Evolutionary conservation across 2,888 invertebrate genomes (phyloP), one percentile per base, ranked within the genome.

Genomic region (Chrysina gloriosa): DNA sequence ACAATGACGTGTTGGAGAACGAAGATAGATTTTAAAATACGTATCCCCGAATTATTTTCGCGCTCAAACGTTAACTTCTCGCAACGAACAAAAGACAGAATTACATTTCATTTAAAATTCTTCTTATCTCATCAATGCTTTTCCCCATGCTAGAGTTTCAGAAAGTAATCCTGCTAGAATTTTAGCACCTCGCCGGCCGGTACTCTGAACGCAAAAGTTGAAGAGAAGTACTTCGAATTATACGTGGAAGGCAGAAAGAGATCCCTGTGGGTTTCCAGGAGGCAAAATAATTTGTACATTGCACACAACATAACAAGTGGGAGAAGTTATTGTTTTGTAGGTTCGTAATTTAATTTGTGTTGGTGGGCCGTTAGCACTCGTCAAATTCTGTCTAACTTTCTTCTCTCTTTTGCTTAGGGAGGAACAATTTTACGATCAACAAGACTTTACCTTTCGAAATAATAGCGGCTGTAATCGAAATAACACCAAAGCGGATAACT

Each of bases 371-470:
- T 61, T 61, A 42, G 27, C 58, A 16, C 25, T 42, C 58, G 29
- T 58, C 58, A 42, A 58, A 58, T 58, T 58, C 58, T 25, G 56
- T 58, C 14, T 58, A 58, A 58, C 39, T 58, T 39, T 42, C 42
- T 2, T 45, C 19, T n/a, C n/a, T n/a, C n/a, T 6, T 21, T 21
- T 7, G 45, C 45, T 45, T 19, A 19, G 9, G 9, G 16, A 21
- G 21, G n/a, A 45, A 45, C 45, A 19, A 19, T 45, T 45, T 21
- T 25, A 25, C 39, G 39, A 25, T 25, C 36, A 39, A 11, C 39
- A 42, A 39, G 34, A 58, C 39, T 58, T 27, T 45, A 42, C 45
- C 42, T 9, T 27, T 58, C 27, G 25, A 5, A 61, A 61, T 42
- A 61, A 27, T 16, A 9, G 42, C 31, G 58, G 42, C 45, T 61